Percentiles rank a stretch among this genome's conserved stretches.
phyloP scores from a whole-genome alignment of 2,888 invertebrate genomes.

The Morpho deidamia region DNA sequence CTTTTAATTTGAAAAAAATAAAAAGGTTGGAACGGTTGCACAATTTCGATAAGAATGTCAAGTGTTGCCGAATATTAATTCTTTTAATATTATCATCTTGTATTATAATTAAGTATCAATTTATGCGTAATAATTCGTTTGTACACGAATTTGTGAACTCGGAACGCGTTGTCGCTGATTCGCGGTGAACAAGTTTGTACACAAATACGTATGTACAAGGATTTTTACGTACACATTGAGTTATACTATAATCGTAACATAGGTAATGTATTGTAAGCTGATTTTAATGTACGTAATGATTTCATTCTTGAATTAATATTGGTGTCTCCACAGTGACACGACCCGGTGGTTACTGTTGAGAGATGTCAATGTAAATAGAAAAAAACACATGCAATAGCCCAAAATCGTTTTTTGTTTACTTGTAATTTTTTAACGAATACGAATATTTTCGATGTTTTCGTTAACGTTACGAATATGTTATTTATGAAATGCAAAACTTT shows the following conservation, averaged over 20 bases:
- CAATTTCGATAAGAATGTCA: constrained; percentile 63
- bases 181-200: constrained; percentile 33
- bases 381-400: constrained; percentile 76
- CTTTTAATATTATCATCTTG: constrained; percentile 74
- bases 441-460: constrained; percentile 40
- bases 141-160: constrained; percentile 5
- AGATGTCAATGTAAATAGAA: constrained; percentile 54
- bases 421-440: constrained; percentile 48
- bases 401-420: constrained; percentile 58
- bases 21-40: constrained; percentile 33
- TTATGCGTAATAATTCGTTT: constrained; percentile 38
- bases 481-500: constrained; percentile 65
- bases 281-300: constrained; percentile 74
- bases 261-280: constrained; percentile 75
- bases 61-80: constrained; percentile 77
- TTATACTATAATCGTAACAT: constrained; percentile 67
- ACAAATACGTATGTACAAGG: neutral
- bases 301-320: constrained; percentile 74
- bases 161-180: constrained; percentile 1
- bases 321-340: constrained; percentile 34
- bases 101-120: constrained; percentile 65
- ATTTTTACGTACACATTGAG: constrained; percentile 29
- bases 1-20: neutral
- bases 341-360: constrained; percentile 29
- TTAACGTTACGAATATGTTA: constrained; percentile 37